phyloP scores from a whole-genome alignment of 2,113 vertebrate species.

The Sinocyclocheilus anophthalmus region DNA sequence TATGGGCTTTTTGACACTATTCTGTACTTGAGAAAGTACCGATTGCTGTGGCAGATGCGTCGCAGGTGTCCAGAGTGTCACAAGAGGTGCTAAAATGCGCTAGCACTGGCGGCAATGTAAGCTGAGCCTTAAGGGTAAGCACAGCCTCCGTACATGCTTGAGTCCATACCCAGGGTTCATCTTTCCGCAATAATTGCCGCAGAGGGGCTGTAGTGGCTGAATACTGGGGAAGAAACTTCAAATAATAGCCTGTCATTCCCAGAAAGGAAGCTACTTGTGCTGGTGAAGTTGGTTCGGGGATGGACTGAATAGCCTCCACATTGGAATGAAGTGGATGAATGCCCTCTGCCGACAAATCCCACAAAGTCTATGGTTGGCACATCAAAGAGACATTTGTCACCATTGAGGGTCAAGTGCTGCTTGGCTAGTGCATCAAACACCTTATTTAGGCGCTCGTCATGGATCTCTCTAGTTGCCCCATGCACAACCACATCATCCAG shows the following conservation, averaged over 20 bases:
- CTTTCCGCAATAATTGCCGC: slow-evolving; percentile 1
- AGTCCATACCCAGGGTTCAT: slow-evolving; percentile 21
- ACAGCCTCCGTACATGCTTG: slow-evolving; percentile 22
- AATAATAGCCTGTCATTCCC: slow-evolving; percentile 38
- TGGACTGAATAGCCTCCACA: not conserved
- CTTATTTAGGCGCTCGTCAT: not conserved
- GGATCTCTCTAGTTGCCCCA: slow-evolving; percentile 2
- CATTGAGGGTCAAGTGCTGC: slow-evolving; percentile 19
- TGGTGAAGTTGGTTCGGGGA: slow-evolving; percentile 24
- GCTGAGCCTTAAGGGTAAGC: slow-evolving; percentile 8
- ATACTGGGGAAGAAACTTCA: not conserved
- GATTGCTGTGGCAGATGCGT: not conserved
- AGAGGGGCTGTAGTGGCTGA: slow-evolving; percentile 5
- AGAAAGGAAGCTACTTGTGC: slow-evolving; percentile 43
- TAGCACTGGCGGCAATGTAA: slow-evolving; percentile 25
- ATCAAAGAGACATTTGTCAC: not conserved
- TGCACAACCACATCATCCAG: slow-evolving; percentile 30
- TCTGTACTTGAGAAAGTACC: not conserved
- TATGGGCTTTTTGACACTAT: not conserved
- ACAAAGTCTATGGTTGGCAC: slow-evolving; percentile 29
- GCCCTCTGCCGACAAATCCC: slow-evolving; percentile 26
- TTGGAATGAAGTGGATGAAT: not conserved
- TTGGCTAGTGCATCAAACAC: not conserved
- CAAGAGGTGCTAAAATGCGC: slow-evolving; percentile 12
- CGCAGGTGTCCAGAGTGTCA: not conserved